Base-by-base conservation (phyloP, 92 coral and sea anemone genomes). In the Siderastrea siderea region DNA sequence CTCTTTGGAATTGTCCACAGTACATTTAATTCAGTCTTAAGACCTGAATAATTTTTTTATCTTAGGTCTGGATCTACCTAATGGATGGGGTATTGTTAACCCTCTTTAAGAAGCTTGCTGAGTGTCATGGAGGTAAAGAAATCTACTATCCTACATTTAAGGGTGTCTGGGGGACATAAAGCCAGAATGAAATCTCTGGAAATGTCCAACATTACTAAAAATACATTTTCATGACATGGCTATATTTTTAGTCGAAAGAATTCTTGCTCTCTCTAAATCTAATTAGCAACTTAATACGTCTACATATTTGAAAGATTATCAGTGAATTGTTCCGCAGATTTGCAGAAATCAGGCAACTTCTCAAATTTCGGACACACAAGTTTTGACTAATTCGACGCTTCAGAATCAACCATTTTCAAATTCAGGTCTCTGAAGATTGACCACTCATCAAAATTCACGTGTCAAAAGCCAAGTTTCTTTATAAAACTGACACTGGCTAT, bases 251-350 rank as follows among this genome's bases (percentile, higher is more conserved):
- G 68, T 71, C 47, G 5, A 71, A 82, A 48, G 78, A 57, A 82
- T 82, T 70, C 26, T 57, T 68, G 43, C 63, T 68, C 58, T 45
- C 43, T 70, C 16, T 57, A 57, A 58, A 82, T 82, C 69, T 82
- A 82, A 71, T 71, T 55, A 70, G 86, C 13, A 82, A 82, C 78
- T 82, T 71, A 71, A 82, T 82, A 70, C 59, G 66, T 71, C 86
- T 59, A 54, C 86, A 82, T 82, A 82, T 57, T 71, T 82, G 19
- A 71, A 9, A 82, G 86, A 82, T 82, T 82, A 82, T 55, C 58
- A 70, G 70, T 57, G 78, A 70, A 82, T 82, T 71, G 86, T 71
- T 82, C 65, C n/a, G 65, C 47, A 82, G 86, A 82, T 82, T 80
- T 69, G 9, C 16, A 44, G 47, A 46, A 53, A 44, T 68, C 54